A percentile compares a stretch with the other conserved stretches of the same genome.
Evolutionary conservation across 2,113 vertebrate genomes (phyloP).

Genomic region (Caracal caracal): DNA sequence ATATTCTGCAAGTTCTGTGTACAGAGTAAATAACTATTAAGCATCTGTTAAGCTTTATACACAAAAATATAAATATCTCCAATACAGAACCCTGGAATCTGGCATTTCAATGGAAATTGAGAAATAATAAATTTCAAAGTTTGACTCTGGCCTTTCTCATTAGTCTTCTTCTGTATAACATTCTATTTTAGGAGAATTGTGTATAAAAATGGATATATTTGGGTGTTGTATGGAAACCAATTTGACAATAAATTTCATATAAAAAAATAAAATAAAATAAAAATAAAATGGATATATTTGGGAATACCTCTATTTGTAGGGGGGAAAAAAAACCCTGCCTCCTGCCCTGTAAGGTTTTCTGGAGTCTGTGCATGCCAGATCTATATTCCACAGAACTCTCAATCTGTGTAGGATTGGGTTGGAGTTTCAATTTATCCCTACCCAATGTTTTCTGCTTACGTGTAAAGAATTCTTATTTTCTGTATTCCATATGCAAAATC

Average conservation of each 20-base stretch:
- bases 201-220: not conserved
- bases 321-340: not conserved
- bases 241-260: no score
- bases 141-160: not conserved
- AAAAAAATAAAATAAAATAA: no score
- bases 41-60: not conserved
- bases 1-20: not conserved
- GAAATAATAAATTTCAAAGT: not conserved
- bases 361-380: not conserved
- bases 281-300: not conserved
- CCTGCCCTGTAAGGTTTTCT: not conserved
- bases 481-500: not conserved
- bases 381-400: not conserved
- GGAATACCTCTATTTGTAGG: not conserved
- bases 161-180: not conserved
- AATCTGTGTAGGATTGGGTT: not conserved
- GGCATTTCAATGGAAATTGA: slow-evolving; percentile 11
- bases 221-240: no score
- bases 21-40: not conserved
- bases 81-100: not conserved
- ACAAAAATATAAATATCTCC: not conserved
- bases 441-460: not conserved
- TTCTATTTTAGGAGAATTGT: not conserved
- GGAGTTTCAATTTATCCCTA: not conserved
- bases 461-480: not conserved